Evolutionary conservation across 2,888 invertebrate genomes (phyloP).

Genomic region (Crossocerus cetratus): DNA sequence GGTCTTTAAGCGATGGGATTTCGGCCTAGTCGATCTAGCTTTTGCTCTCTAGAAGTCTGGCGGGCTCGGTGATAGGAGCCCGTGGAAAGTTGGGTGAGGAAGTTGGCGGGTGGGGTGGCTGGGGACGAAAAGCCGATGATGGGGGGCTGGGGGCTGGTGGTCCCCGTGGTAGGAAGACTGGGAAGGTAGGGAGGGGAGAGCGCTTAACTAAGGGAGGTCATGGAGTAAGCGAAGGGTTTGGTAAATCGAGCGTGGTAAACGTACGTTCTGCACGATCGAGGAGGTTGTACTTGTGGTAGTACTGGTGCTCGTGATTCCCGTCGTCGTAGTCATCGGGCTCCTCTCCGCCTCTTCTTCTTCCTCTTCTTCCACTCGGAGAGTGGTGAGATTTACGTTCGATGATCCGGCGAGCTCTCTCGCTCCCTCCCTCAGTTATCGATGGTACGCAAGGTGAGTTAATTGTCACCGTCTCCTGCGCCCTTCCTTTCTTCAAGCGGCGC

Average conservation of each 20-base stretch:
- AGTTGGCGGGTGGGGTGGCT: slow-evolving; percentile 23
- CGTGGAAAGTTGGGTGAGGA: slow-evolving; percentile 50
- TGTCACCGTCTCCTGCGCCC: slow-evolving; percentile 29
- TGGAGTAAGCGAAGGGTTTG: slow-evolving; percentile 48
- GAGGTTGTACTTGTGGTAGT: slow-evolving; percentile 37
- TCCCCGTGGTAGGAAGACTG: slow-evolving; percentile 30
- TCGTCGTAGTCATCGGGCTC: slow-evolving; percentile 26
- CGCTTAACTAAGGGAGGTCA: slow-evolving; percentile 47
- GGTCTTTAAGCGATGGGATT: slow-evolving; percentile 26
- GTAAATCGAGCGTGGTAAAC: slow-evolving; percentile 60
- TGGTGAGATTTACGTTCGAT: slow-evolving; percentile 54
- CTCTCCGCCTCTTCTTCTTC: slow-evolving; percentile 14
- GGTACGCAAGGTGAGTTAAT: slow-evolving; percentile 51
- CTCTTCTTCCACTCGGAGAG: slow-evolving; percentile 29
- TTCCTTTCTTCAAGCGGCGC: slow-evolving; percentile 5
- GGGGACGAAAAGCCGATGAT: slow-evolving; percentile 18
- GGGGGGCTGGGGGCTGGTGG: slow-evolving; percentile 38
- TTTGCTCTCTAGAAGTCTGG: too few species aligned
- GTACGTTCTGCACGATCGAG: slow-evolving; percentile 53
- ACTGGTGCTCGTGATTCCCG: neutral
- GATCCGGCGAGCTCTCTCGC: slow-evolving; percentile 33
- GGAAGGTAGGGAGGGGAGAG: slow-evolving; percentile 22
- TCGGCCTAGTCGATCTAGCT: neutral
- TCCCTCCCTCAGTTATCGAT: slow-evolving; percentile 52
- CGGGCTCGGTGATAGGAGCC: slow-evolving; percentile 21